Percentiles rank a stretch among this genome's conserved stretches.
phyloP scores from a whole-genome alignment of 2,113 vertebrate species.

The Cyphomyrus discorhynchus region DNA sequence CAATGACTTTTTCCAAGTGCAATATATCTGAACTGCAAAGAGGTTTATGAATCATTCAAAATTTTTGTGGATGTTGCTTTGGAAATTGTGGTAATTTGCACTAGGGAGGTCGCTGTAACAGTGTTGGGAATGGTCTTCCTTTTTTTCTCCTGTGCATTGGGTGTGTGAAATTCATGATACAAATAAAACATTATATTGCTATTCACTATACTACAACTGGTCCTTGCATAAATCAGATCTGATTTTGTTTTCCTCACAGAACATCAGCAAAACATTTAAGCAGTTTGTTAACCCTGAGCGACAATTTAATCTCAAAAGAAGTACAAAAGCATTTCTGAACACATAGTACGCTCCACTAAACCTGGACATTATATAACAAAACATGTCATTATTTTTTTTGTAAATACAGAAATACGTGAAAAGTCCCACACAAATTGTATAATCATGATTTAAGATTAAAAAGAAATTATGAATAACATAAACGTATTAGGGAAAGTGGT shows the following conservation, averaged over 20 bases:
- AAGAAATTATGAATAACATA: background rate
- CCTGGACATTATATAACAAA: background rate
- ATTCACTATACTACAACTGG: background rate
- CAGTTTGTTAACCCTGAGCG: conserved; percentile 92
- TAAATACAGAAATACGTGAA: background rate
- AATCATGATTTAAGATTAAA: background rate
- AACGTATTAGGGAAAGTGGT: background rate
- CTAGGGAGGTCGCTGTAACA: background rate
- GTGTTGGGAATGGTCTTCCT: background rate
- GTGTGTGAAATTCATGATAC: background rate
- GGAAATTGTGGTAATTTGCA: conserved; percentile 80
- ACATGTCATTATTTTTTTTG: background rate
- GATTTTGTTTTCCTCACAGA: conserved; percentile 48
- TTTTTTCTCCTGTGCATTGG: background rate
- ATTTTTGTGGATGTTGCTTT: conserved; percentile 82
- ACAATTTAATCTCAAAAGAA: background rate
- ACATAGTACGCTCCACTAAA: background rate
- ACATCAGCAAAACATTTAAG: conserved; percentile 80
- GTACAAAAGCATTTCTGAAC: background rate
- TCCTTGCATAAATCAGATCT: background rate
- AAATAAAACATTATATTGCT: background rate
- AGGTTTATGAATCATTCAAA: conserved; percentile 87
- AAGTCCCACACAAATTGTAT: background rate
- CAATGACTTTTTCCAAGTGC: conserved; percentile 69
- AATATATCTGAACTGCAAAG: conserved; percentile 91